Percentiles rank a stretch among this genome's conserved stretches.
Conservation (phyloP, 2,888 invertebrate species). For the Artemia sp. region DNA sequence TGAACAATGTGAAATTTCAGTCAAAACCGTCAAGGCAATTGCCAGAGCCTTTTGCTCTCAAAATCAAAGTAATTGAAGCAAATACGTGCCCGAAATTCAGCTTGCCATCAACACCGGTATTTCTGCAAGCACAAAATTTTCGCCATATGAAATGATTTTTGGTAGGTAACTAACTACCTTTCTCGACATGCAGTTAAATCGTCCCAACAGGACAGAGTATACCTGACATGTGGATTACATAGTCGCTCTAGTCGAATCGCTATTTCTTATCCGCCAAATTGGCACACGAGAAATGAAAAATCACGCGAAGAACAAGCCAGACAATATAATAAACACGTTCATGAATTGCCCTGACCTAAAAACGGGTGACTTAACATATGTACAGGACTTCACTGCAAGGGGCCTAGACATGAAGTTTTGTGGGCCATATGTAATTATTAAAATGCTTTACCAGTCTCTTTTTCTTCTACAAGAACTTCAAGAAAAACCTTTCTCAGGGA, state of each 20-base stretch:
- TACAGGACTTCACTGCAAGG: background rate
- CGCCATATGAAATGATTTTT: background rate
- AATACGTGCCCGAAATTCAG: background rate
- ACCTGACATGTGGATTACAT: no score
- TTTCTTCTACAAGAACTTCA: no score
- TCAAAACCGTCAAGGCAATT: background rate
- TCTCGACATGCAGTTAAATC: background rate
- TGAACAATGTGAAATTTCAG: background rate
- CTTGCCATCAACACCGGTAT: background rate
- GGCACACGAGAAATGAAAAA: background rate
- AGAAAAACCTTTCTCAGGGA: no score
- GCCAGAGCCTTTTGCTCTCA: background rate
- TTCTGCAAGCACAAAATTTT: background rate
- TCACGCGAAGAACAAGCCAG: constrained; percentile 1
- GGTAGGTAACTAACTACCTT: background rate
- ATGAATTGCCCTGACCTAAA: background rate
- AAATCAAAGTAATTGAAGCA: background rate
- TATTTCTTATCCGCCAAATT: background rate
- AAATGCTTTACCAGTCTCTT: no score
- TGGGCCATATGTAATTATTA: background rate
- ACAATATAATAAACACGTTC: no score
- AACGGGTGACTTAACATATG: background rate
- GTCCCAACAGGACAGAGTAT: background rate
- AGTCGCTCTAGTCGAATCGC: background rate
- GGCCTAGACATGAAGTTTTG: constrained; percentile 8